These are phyloP conservation scores for Alosa sapidissima DNA, from an alignment of 2,797 vertebrate genomes.

Conservation along the genomic window DNA sequence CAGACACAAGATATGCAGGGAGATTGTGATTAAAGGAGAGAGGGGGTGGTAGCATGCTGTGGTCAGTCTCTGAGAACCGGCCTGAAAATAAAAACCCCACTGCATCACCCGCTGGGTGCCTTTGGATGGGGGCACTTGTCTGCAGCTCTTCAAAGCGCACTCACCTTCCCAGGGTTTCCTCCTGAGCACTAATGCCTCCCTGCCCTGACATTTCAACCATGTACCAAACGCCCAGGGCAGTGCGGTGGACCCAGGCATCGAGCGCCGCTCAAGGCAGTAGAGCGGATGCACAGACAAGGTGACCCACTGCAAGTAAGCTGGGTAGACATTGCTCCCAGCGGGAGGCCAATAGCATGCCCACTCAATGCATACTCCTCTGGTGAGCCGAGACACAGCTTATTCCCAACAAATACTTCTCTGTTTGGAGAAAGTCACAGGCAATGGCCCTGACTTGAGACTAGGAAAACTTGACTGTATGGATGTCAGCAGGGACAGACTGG, in stretches of 20 bases:
- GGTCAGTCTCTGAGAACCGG: not conserved
- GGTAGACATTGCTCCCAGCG: constrained; percentile 9
- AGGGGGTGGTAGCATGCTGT: not conserved
- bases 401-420: not conserved
- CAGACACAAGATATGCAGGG: not conserved
- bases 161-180: constrained; percentile 13
- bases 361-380: not conserved
- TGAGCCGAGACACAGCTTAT: not conserved
- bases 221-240: not conserved
- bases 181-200: constrained; percentile 5
- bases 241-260: constrained; percentile 5
- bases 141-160: not conserved
- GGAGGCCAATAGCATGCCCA: not conserved
- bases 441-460: not conserved
- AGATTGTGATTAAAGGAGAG: not conserved
- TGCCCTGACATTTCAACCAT: constrained; percentile 11
- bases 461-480: not conserved
- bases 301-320: constrained; percentile 14
- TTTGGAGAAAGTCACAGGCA: not conserved
- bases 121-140: not conserved
- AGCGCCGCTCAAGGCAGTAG: not conserved
- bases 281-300: constrained; percentile 23
- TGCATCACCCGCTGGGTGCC: not conserved
- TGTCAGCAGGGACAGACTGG: too few species aligned
- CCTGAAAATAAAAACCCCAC: not conserved